phyloP scores from a whole-genome alignment of 2,113 vertebrate species.

The Ursus arctos region DNA sequence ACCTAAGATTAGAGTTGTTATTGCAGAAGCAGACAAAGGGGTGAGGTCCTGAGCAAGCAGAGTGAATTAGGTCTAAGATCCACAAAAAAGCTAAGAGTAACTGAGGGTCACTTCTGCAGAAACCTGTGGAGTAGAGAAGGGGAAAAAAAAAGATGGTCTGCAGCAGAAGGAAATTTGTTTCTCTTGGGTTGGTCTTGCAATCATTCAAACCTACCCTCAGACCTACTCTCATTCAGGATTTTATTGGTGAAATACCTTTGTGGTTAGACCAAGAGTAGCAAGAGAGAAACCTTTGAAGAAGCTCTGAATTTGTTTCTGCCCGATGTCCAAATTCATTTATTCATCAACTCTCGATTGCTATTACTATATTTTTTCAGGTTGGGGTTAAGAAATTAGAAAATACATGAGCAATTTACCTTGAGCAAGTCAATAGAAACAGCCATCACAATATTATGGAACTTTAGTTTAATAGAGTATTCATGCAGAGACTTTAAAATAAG shows the following conservation, averaged over 20 bases:
- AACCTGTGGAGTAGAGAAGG: neutral
- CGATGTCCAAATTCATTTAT: neutral
- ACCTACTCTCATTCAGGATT: neutral
- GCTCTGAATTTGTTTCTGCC: neutral
- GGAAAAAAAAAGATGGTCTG: neutral
- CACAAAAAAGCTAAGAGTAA: neutral
- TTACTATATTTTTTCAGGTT: neutral
- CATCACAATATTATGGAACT: neutral
- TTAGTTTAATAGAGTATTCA: conserved; percentile 13
- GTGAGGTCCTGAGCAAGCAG: neutral
- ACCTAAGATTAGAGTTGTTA: neutral
- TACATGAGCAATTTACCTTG: neutral
- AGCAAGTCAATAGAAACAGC: neutral
- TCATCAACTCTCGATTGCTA: neutral
- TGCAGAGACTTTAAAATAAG: neutral
- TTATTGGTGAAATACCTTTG: neutral
- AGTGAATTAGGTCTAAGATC: neutral
- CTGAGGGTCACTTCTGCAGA: neutral
- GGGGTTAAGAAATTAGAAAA: conserved; percentile 7
- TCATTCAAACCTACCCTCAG: neutral
- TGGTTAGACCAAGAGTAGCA: neutral
- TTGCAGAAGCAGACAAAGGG: neutral
- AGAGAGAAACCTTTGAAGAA: neutral
- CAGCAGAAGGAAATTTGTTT: neutral
- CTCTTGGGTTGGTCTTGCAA: neutral